A percentile compares a stretch with the other conserved stretches of the same genome.
Evolutionary conservation across 2,888 invertebrate genomes (phyloP).

Genomic region (Synergus gifuensis): DNA sequence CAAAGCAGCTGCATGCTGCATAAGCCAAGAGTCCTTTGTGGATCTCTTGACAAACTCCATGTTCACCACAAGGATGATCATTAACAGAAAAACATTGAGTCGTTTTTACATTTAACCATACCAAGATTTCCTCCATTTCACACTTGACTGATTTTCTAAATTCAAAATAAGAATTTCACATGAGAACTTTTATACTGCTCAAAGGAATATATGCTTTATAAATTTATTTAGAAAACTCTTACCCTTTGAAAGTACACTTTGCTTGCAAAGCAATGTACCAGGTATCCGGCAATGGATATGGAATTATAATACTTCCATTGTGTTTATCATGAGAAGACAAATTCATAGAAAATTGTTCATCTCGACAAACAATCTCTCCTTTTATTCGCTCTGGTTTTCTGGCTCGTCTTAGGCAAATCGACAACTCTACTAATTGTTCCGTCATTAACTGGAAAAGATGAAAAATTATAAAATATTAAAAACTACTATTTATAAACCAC

Average conservation of each 20-base stretch:
- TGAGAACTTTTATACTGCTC: neutral
- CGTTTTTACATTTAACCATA: constrained; percentile 76
- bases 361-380: constrained; percentile 66
- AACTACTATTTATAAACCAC: too few species aligned
- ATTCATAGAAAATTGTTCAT: constrained; percentile 63
- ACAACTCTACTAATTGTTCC: constrained; percentile 65
- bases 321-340: constrained; percentile 64
- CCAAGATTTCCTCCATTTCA: constrained; percentile 74
- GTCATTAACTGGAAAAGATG: constrained; percentile 59
- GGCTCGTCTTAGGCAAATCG: constrained; percentile 72
- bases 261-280: constrained; percentile 77
- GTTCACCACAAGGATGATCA: constrained; percentile 74
- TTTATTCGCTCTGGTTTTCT: constrained; percentile 67
- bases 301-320: constrained; percentile 71
- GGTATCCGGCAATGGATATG: constrained; percentile 78
- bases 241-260: constrained; percentile 74
- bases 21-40: constrained; percentile 78
- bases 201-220: neutral
- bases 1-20: constrained; percentile 77
- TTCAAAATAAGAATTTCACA: neutral
- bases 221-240: constrained; percentile 48
- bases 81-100: constrained; percentile 77
- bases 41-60: constrained; percentile 78
- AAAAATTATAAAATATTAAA: neutral
- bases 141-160: constrained; percentile 72